Percentiles rank a stretch among this genome's conserved stretches.
Evolutionary conservation across 2,888 invertebrate species (phyloP).

Genomic region (Tachina lurida): DNA sequence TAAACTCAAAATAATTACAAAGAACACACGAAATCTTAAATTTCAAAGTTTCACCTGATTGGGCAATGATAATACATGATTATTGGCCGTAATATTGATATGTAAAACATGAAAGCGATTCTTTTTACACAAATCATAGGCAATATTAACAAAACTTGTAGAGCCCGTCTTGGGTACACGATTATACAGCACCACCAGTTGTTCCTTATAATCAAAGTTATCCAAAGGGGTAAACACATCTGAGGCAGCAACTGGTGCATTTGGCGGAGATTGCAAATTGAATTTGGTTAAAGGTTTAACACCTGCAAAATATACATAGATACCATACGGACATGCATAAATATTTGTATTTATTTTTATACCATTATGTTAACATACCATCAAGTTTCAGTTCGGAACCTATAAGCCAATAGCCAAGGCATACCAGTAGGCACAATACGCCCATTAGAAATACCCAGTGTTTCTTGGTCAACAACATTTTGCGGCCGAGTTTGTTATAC

Average conservation of each 20-base stretch:
- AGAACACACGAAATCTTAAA: not conserved
- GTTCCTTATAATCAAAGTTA: slow-evolving; percentile 84
- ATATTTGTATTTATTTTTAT: not conserved
- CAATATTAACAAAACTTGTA: slow-evolving; percentile 95
- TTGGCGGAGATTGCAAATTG: slow-evolving; percentile 31
- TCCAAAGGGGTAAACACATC: slow-evolving; percentile 18
- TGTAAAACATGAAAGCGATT: slow-evolving; percentile 93
- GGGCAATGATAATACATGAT: slow-evolving; percentile 95
- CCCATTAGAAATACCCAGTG: slow-evolving; percentile 78
- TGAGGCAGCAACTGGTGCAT: not conserved
- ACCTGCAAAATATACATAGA: slow-evolving; percentile 70
- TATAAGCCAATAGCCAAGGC: slow-evolving; percentile 79
- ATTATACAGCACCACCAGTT: slow-evolving; percentile 94
- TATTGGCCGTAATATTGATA: slow-evolving; percentile 97
- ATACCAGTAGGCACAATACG: slow-evolving; percentile 76
- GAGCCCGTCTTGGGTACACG: slow-evolving; percentile 98
- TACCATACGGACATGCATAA: not conserved
- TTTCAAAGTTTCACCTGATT: slow-evolving; percentile 87
- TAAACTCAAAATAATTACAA: not conserved
- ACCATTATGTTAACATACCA: slow-evolving; percentile 24
- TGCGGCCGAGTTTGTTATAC: slow-evolving; percentile 70
- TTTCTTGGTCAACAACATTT: slow-evolving; percentile 80
- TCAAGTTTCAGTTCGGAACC: slow-evolving; percentile 75
- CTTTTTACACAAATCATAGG: slow-evolving; percentile 91
- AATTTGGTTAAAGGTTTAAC: slow-evolving; percentile 76